These are phyloP conservation scores for Schizotus pectinicornis DNA, from an alignment of 2,888 invertebrate genomes.

Conservation along the genomic window DNA sequence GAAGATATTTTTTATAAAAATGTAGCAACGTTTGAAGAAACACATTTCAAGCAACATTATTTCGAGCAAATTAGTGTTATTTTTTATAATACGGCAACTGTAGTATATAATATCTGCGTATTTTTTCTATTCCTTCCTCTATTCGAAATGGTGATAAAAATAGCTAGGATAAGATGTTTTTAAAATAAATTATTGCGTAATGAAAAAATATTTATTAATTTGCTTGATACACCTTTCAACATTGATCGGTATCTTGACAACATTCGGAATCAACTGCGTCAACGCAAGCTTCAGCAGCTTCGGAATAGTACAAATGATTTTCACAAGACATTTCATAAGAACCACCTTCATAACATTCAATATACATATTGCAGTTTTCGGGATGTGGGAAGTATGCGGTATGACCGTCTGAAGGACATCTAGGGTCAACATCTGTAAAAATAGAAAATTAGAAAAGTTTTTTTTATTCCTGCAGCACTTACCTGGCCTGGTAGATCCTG, in stretches of 20 bases:
- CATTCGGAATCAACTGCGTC: slow-evolving; percentile 12
- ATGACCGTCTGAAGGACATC: slow-evolving; percentile 4
- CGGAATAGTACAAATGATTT: slow-evolving; percentile 3
- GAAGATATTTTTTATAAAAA: too few relatives aligned
- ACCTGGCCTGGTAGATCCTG: neutral
- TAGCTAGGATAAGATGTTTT: too few relatives aligned
- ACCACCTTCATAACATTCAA: slow-evolving; percentile 19
- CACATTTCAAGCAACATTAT: too few relatives aligned
- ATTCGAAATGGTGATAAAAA: too few relatives aligned
- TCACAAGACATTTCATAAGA: slow-evolving; percentile 16
- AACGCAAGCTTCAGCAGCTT: slow-evolving; percentile 4
- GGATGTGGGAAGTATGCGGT: slow-evolving; percentile 13
- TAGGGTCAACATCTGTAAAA: slow-evolving; percentile 14
- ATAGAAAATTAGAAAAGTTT: slow-evolving; percentile 6
- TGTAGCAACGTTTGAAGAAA: too few relatives aligned
- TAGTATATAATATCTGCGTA: too few relatives aligned
- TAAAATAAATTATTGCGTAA: too few relatives aligned
- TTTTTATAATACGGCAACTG: too few relatives aligned
- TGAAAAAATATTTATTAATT: too few relatives aligned
- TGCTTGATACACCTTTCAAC: too few relatives aligned
- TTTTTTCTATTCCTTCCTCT: too few relatives aligned
- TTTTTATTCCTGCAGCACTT: slow-evolving; percentile 4
- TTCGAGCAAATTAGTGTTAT: too few relatives aligned
- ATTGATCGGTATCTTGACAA: neutral
- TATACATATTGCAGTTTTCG: slow-evolving; percentile 14